Evolutionary conservation across 2,888 invertebrate species (phyloP), one percentile per base, ranked within the genome.

Genomic region (Aethes cnicana): DNA sequence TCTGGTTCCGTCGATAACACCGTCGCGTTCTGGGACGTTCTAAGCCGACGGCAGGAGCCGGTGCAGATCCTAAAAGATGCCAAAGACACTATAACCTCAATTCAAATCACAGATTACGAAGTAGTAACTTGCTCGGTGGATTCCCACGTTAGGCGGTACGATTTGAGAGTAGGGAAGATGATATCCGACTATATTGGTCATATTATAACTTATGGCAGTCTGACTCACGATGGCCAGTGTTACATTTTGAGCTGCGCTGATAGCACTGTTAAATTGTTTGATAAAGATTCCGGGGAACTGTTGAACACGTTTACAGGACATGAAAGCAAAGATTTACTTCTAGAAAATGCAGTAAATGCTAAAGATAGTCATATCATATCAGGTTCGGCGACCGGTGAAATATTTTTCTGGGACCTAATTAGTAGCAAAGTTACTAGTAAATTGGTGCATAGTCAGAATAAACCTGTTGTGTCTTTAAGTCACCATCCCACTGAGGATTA

Each of bases 1-100:
- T 98, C 99, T 1, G 99, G 98, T 0, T 96, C 98, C 7, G 92
- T 96, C 44, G 99, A 99, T 79, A 97, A 98, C 69, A 94, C 95
- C 0, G 95, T 98, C 0, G 94, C 95, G 88, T 94, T 95, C 63
- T 99, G 98, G 97, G 99, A 99, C 41, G 63, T 84, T 1, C 56
- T 79, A 1, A 86, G 87, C 53, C 74, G 88, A 35, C 72, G 86
- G 60, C 85, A 84, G 63, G 87, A 86, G 52, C 85, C 89, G 0
- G 81, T 88, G 2, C 83, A 91, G 77, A 91, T 91, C 17, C 86
- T 99, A 72, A 94, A 95, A 77, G 98, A 99, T 62, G 98, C 98
- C 0, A 98, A 96, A 78, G 99, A 99, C 78, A 95, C 96, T 59
- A 93, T 96, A 57, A 95, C 95, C 0, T 92, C 93, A 0, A 76